A percentile compares a stretch with the other conserved stretches of the same genome.
Conservation (phyloP, 2,797 vertebrate genomes). For the Pangasius macronema region DNA sequence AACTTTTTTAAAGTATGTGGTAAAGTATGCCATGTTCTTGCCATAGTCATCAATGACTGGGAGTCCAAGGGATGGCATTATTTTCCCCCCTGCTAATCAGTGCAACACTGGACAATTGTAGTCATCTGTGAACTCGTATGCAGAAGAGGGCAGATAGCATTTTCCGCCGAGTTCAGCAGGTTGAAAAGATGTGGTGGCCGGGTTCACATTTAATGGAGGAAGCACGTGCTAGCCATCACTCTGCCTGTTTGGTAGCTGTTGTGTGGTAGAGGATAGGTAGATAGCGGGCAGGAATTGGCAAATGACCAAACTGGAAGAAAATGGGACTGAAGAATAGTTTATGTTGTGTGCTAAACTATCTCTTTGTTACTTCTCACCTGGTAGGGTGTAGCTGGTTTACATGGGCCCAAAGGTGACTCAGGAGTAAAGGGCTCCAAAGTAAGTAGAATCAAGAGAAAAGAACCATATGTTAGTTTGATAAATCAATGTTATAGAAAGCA, state of each 20-base stretch:
- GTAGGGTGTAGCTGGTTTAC: constrained; percentile 69
- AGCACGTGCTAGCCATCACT: background rate
- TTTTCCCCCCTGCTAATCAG: background rate
- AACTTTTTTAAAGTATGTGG: background rate
- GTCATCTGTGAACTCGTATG: background rate
- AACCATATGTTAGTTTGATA: background rate
- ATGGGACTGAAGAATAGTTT: background rate
- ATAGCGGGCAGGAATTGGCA: background rate
- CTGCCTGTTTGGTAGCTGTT: background rate
- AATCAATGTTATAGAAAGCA: background rate
- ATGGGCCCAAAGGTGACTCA: constrained; percentile 67
- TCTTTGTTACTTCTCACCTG: background rate
- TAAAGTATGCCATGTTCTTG: background rate
- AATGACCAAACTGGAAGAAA: background rate
- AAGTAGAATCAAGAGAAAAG: constrained; percentile 17
- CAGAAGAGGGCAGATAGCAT: background rate
- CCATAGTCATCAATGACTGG: background rate
- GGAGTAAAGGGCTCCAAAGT: constrained; percentile 69
- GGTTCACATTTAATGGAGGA: background rate
- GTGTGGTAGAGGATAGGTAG: background rate
- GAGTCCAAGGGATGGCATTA: background rate
- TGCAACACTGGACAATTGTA: background rate
- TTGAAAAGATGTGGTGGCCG: background rate
- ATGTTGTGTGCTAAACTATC: background rate
- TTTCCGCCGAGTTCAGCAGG: background rate